Evolutionary conservation across 2,888 invertebrate species (phyloP).

Genomic region (Lottia scabra): DNA sequence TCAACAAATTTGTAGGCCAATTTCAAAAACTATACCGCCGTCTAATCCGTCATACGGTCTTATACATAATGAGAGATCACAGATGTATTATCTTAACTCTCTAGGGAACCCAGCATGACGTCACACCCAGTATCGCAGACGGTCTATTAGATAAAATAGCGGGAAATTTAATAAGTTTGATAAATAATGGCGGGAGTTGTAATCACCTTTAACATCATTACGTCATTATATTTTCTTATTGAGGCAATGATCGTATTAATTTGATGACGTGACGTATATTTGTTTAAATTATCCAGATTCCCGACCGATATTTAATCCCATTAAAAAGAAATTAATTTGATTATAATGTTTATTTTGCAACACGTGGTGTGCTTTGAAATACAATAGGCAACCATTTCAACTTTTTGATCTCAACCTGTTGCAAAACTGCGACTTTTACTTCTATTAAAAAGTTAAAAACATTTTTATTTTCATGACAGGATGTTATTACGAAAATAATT

Average conservation of each 20-base stretch:
- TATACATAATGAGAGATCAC: too few relatives aligned
- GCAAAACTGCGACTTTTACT: neutral
- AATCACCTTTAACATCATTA: neutral
- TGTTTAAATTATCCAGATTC: neutral
- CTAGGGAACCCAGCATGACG: too few relatives aligned
- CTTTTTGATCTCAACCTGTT: neutral
- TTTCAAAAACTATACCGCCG: too few relatives aligned
- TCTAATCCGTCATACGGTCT: too few relatives aligned
- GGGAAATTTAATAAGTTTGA: too few relatives aligned
- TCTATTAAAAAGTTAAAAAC: too few relatives aligned
- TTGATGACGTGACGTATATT: neutral
- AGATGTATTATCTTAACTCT: too few relatives aligned
- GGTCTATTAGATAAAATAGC: neutral
- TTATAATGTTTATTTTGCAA: neutral
- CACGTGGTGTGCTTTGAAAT: neutral
- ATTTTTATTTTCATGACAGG: too few relatives aligned
- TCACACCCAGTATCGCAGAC: neutral
- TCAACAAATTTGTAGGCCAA: too few relatives aligned
- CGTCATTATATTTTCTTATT: constrained; percentile 3
- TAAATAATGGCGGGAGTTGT: neutral
- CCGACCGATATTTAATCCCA: neutral
- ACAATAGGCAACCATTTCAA: neutral
- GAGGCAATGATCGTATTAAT: neutral
- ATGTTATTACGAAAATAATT: too few relatives aligned
- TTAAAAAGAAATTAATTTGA: constrained; percentile 1